Evolutionary conservation across 1,140 invertebrate species (phyloP), one percentile per base, ranked within the genome.

Genomic region (Anastrepha ludens): DNA sequence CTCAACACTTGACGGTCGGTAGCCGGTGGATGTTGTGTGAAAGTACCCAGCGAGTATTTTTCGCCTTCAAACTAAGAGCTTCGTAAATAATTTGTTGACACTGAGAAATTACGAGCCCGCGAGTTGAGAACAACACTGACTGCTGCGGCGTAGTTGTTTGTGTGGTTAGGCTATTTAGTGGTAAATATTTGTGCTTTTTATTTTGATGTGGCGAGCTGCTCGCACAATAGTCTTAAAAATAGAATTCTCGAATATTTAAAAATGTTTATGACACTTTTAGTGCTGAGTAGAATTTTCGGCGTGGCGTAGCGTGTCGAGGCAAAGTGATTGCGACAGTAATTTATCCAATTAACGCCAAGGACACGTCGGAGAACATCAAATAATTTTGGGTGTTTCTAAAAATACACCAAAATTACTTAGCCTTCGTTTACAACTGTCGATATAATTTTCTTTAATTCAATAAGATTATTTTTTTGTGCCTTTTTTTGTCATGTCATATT

Each of bases 81-180:
- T 47, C 41, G 29, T 39, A 74, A 74, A 81, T 81, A 17, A 81
- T 17, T 81, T 81, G 17, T 81, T 81, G 74, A 81, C 74, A 81
- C 74, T 81, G 74, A 81, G 11, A 81, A 81, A 81, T 81, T 81
- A 58, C 74, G 47, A 13, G 70, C 5, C 70, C 41, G 67, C 67
- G 5, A 15, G 41, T 11, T 74, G 41, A 74, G 29, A 11, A 9
- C n/a, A 3, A 17, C 74, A 55, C 11, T 5, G n/a, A 8, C 47
- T 74, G 64, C 11, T 15, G 15, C 29, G 13, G 4, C 0, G 29
- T 15, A 11, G 11, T 5, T 74, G 67, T 74, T 74, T 4, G n/a
- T 81, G 47, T 55, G 11, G 47, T 29, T 0, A 29, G 29, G 3
- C 17, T 81, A 20, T 81, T 81, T 81, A 55, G 9, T 55, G 74